Percentiles rank a stretch among this genome's conserved stretches.
Evolutionary conservation across 2,888 invertebrate genomes (phyloP).

Genomic region (Plagodis pulveraria): DNA sequence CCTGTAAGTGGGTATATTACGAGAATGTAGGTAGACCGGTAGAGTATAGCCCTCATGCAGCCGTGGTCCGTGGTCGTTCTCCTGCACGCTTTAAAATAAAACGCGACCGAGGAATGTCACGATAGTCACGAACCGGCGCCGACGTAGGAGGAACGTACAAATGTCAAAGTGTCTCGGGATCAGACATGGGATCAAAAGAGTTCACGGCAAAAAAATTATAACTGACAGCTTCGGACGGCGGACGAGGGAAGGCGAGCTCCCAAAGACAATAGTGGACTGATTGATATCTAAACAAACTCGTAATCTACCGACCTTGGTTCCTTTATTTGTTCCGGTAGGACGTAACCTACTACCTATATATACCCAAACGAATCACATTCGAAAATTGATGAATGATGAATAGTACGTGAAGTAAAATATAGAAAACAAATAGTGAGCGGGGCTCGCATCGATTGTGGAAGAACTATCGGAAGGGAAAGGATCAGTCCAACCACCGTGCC

Average conservation of each 20-base stretch:
- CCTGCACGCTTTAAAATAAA: constrained; percentile 37
- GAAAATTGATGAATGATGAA: too few species aligned
- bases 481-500: constrained; percentile 30
- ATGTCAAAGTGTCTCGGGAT: constrained; percentile 40
- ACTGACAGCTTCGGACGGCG: constrained; percentile 35
- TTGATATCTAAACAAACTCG: constrained; percentile 18
- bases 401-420: neutral
- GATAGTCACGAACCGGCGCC: constrained; percentile 37
- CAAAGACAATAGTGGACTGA: constrained; percentile 33
- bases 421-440: constrained; percentile 6
- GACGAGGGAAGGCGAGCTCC: constrained; percentile 16
- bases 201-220: constrained; percentile 37
- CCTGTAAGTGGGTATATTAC: neutral
- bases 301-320: neutral
- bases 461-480: constrained; percentile 36
- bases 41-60: constrained; percentile 5
- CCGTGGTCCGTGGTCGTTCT: constrained; percentile 17
- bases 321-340: neutral
- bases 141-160: constrained; percentile 26
- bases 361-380: too few species aligned
- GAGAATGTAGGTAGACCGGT: neutral
- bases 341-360: too few species aligned
- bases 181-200: constrained; percentile 43
- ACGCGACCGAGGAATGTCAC: constrained; percentile 39
- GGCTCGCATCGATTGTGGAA: constrained; percentile 28